A percentile compares a stretch with the other conserved stretches of the same genome.
Conservation (phyloP, 1,140 invertebrate genomes). For the Drosophila tsacasi region DNA sequence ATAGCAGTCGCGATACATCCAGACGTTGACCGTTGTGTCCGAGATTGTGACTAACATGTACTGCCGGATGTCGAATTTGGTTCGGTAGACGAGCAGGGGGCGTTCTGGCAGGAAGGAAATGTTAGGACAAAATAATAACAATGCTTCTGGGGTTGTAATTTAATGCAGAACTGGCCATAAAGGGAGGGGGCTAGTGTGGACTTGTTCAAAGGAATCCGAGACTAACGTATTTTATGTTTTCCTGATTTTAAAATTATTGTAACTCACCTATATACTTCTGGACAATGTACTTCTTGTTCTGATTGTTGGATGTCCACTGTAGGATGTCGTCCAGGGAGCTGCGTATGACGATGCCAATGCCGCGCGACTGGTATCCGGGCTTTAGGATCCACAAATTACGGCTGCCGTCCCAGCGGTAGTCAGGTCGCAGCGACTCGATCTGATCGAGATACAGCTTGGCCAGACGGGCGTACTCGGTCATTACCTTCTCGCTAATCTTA, state of each 20-base stretch:
- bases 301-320: conserved; percentile 87
- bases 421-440: conserved; percentile 88
- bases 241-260: not conserved
- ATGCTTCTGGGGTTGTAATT: no score
- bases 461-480: conserved; percentile 86
- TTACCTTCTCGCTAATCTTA: conserved; percentile 82
- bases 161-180: not conserved
- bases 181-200: not conserved
- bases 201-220: no score
- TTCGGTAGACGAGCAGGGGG: conserved; percentile 93
- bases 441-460: conserved; percentile 87
- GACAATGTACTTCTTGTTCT: conserved; percentile 91
- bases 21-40: conserved; percentile 91
- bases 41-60: conserved; percentile 95
- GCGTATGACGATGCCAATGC: conserved; percentile 91
- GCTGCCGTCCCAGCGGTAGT: conserved; percentile 88
- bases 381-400: conserved; percentile 97
- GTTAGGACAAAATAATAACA: conserved; percentile 1
- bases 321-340: conserved; percentile 88
- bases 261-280: conserved; percentile 96
- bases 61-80: conserved; percentile 96
- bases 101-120: conserved; percentile 87
- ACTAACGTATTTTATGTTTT: not conserved
- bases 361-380: conserved; percentile 93
- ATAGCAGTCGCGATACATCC: conserved; percentile 96